These are phyloP conservation scores for Abramis brama DNA, from an alignment of 2,113 vertebrate genomes.

Conservation along the genomic window DNA sequence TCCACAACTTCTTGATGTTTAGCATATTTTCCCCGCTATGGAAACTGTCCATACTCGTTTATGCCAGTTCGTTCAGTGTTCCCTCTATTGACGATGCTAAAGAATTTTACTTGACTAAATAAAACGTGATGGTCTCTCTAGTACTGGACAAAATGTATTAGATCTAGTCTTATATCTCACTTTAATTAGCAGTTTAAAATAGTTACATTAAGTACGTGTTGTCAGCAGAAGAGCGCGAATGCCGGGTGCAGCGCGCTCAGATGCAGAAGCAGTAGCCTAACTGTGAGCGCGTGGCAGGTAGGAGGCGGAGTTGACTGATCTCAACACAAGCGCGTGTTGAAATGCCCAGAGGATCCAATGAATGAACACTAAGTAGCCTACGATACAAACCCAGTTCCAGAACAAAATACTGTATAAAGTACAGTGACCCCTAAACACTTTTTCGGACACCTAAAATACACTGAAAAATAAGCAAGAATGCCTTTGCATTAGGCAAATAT, in stretches of 20 bases:
- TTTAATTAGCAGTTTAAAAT: not conserved
- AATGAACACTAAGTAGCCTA: not conserved
- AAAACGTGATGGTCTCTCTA: not conserved
- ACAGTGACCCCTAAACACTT: not conserved
- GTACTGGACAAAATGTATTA: not conserved
- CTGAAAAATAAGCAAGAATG: not conserved
- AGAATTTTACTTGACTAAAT: not conserved
- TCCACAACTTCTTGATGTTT: conserved; percentile 11
- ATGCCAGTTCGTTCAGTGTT: not conserved
- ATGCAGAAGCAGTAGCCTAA: not conserved
- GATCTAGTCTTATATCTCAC: not conserved
- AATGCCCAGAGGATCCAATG: not conserved
- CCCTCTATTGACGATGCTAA: not conserved
- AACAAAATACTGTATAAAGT: not conserved
- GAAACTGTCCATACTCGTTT: conserved; percentile 34
- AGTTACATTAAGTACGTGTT: not conserved
- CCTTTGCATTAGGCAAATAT: not conserved
- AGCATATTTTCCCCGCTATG: conserved; percentile 12
- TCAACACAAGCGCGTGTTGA: conserved; percentile 12
- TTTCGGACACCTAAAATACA: not conserved
- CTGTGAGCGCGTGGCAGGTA: not conserved
- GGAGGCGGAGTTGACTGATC: conserved; percentile 36
- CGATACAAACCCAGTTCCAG: not conserved
- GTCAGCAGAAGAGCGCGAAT: not conserved
- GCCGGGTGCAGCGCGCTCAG: not conserved